These are phyloP conservation scores for Eupeodes latifasciatus DNA, from an alignment of 2,888 invertebrate genomes.

Conservation along the genomic window DNA sequence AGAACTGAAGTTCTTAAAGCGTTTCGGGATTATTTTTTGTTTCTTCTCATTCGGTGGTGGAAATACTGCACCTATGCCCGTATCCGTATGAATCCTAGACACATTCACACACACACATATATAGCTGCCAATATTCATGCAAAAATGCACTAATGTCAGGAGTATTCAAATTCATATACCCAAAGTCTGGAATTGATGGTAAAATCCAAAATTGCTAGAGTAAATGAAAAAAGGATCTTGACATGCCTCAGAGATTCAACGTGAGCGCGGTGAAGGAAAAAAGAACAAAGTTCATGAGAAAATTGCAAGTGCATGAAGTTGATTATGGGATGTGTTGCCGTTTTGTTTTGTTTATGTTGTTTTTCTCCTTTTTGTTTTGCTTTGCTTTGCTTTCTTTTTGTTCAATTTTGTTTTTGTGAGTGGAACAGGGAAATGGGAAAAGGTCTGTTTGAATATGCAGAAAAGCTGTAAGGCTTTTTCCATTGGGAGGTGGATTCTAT, in stretches of 20 bases:
- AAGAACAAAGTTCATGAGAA: constrained; percentile 26
- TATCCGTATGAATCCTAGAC: no score
- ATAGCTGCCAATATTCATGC: constrained; percentile 5
- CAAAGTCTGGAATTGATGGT: constrained; percentile 25
- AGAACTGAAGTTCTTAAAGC: neutral
- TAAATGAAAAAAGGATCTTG: constrained; percentile 31
- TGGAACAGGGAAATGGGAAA: neutral
- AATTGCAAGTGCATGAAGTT: constrained; percentile 33
- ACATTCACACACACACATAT: no score
- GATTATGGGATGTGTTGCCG: neutral
- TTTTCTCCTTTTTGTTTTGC: neutral
- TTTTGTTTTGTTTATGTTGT: neutral
- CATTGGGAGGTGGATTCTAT: constrained; percentile 2
- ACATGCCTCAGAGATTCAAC: constrained; percentile 21
- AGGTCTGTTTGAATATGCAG: constrained; percentile 33
- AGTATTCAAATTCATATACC: constrained; percentile 3
- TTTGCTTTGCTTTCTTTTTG: no score
- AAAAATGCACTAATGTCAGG: constrained; percentile 3
- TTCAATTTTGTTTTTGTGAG: neutral
- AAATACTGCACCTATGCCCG: no score
- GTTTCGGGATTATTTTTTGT: neutral
- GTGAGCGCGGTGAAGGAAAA: neutral
- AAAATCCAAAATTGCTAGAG: neutral
- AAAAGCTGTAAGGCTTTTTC: constrained; percentile 27
- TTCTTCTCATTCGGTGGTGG: neutral